These are phyloP conservation scores for Pteromalus puparum DNA, from an alignment of 1,140 invertebrate species.

Conservation along the genomic window DNA sequence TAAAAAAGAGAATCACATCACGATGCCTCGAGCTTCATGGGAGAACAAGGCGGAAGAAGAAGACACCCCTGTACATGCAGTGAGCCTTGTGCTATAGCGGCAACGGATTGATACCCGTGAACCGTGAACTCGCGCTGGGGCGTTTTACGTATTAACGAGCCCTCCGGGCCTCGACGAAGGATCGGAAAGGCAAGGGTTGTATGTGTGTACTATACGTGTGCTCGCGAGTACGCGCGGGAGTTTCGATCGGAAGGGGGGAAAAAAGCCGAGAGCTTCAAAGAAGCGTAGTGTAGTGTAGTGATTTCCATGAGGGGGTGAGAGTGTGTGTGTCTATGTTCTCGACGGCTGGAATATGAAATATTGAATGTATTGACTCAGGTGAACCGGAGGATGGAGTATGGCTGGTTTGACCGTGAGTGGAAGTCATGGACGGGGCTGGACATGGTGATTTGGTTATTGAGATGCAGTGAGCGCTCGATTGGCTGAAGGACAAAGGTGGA, in stretches of 20 bases:
- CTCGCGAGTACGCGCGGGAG: background rate
- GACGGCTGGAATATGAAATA: background rate
- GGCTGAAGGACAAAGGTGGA: too few relatives aligned
- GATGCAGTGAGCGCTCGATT: background rate
- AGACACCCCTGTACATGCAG: background rate
- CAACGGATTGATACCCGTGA: conserved; percentile 43
- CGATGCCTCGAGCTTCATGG: background rate
- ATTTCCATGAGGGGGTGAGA: background rate
- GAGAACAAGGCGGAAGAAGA: background rate
- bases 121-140: conserved; percentile 19
- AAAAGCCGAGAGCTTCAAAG: conserved; percentile 19
- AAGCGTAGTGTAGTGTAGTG: background rate
- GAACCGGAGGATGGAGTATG: background rate
- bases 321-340: background rate
- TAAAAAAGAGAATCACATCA: background rate
- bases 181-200: background rate
- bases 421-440: background rate
- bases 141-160: conserved; percentile 47
- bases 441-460: too few relatives aligned
- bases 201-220: background rate
- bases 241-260: background rate
- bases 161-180: conserved; percentile 4
- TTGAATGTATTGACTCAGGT: background rate
- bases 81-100: background rate
- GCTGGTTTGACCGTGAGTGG: background rate